Conservation (phyloP, 53 echinoderm and acorn worm species). For the Zoroaster sp. region DNA sequence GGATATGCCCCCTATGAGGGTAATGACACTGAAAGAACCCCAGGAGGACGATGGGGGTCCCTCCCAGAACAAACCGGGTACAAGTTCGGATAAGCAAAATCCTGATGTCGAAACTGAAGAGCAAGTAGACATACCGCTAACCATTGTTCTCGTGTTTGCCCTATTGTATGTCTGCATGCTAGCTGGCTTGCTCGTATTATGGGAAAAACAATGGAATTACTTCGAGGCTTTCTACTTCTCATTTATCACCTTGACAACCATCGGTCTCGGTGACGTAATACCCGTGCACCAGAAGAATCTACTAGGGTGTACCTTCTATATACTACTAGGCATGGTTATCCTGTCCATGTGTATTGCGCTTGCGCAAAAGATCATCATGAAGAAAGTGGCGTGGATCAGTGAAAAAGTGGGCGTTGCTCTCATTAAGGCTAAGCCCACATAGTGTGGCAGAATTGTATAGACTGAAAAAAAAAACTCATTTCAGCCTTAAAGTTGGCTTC, state of each 20-base stretch:
- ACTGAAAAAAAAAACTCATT: too few species aligned
- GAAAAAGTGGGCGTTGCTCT: conserved; percentile 83
- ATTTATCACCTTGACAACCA: conserved; percentile 92
- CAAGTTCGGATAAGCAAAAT: neutral
- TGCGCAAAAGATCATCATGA: conserved; percentile 89
- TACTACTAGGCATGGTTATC: conserved; percentile 95
- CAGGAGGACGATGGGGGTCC: neutral
- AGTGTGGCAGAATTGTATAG: too few species aligned
- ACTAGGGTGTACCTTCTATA: conserved; percentile 83
- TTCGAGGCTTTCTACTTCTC: conserved; percentile 98
- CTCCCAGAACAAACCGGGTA: neutral
- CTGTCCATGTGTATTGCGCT: conserved; percentile 99
- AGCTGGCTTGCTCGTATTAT: conserved; percentile 58
- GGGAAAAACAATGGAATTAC: conserved; percentile 89
- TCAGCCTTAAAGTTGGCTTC: too few species aligned
- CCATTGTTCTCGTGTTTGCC: conserved; percentile 79
- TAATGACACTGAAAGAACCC: conserved; percentile 7
- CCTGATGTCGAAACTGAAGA: conserved; percentile 11
- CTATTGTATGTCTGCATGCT: conserved; percentile 83
- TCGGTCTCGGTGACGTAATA: conserved; percentile 92
- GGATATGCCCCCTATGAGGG: conserved; percentile 12
- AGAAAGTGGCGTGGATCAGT: conserved; percentile 90
- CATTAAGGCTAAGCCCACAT: conserved; percentile 51
- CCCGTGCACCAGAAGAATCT: conserved; percentile 93
- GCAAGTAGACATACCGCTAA: conserved; percentile 80